Evolutionary conservation across 1,140 invertebrate species (phyloP).

Genomic region (Drosophila nigrodunni): DNA sequence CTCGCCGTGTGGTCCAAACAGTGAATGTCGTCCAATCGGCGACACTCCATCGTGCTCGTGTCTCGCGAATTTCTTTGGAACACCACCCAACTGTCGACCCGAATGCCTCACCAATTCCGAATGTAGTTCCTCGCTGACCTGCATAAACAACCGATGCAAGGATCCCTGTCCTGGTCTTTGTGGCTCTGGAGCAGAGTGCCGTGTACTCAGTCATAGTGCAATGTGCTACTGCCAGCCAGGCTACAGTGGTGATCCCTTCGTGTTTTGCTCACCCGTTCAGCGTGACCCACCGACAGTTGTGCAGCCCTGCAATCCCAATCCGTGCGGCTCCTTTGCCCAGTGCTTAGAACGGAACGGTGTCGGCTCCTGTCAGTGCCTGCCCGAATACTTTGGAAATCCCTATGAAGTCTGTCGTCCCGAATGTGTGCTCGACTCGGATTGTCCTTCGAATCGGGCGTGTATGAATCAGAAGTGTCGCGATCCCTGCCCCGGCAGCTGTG

Average conservation of each 20-base stretch:
- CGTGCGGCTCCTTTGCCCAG: slow-evolving; percentile 87
- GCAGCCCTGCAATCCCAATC: slow-evolving; percentile 86
- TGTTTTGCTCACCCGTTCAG: slow-evolving; percentile 85
- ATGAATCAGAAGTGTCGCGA: slow-evolving; percentile 87
- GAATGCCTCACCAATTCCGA: slow-evolving; percentile 89
- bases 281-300: slow-evolving; percentile 78
- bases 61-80: slow-evolving; percentile 87
- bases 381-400: slow-evolving; percentile 86
- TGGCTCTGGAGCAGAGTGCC: slow-evolving; percentile 89
- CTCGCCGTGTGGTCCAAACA: slow-evolving; percentile 91
- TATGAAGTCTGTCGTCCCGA: slow-evolving; percentile 87
- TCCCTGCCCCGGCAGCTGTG: slow-evolving; percentile 86
- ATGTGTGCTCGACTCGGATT: slow-evolving; percentile 87
- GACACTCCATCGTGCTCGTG: slow-evolving; percentile 88
- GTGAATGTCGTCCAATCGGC: slow-evolving; percentile 88
- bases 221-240: slow-evolving; percentile 89
- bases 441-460: slow-evolving; percentile 86
- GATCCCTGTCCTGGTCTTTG: slow-evolving; percentile 92
- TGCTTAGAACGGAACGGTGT: slow-evolving; percentile 85
- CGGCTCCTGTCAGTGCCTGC: slow-evolving; percentile 85
- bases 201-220: slow-evolving; percentile 90
- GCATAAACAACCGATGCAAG: slow-evolving; percentile 88
- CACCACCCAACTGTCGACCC: slow-evolving; percentile 88
- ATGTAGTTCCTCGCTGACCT: slow-evolving; percentile 87
- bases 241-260: slow-evolving; percentile 90